Base-by-base conservation (phyloP, 2,888 invertebrate genomes). In the Aphidius colemani region DNA sequence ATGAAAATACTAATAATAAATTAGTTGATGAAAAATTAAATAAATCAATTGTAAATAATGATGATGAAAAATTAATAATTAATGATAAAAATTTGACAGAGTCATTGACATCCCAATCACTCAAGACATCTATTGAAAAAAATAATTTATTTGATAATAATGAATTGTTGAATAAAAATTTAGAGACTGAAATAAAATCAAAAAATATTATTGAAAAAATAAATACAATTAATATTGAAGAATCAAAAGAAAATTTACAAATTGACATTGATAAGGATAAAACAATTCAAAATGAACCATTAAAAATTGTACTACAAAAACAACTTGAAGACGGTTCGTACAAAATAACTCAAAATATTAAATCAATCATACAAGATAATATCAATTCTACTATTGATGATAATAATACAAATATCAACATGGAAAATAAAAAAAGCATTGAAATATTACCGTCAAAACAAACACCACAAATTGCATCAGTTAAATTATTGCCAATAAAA, bases 271-370 rank as follows among this genome's bases (percentile, higher is more conserved):
- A 61, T 13, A 61, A 67, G 53, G 67, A 75, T 75, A 67, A 64
- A 75, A 30, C 30, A 30, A 69, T 66, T 71, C 9, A 75, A 75
- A 53, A 57, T 67, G 13, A 77, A 18, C 78, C 84, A 3, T 71
- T 85, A 53, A 85, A 85, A 70, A 78, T 85, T 64, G 82, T 85
- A 7, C 75, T 85, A 66, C 85, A 85, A 64, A 85, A 85, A 67
- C 85, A 85, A 66, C 68, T 80, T 30, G 80, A 83, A 63, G 84
- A 85, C 65, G 85, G 85, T 8, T 79, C 82, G 40, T 85, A 85
- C 69, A 85, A 84, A 72, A 83, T 85, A 7, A 83, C 83, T 3
- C 78, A 79, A 45, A 78, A 78, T 56, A 74, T 75, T 70, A 77
- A 79, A 61, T 59, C 73, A 2, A 57, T 66, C 1, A 64, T 70